Evolutionary conservation across 2,797 vertebrate genomes (phyloP).

Genomic region (Acrocephalus scirpaceus): DNA sequence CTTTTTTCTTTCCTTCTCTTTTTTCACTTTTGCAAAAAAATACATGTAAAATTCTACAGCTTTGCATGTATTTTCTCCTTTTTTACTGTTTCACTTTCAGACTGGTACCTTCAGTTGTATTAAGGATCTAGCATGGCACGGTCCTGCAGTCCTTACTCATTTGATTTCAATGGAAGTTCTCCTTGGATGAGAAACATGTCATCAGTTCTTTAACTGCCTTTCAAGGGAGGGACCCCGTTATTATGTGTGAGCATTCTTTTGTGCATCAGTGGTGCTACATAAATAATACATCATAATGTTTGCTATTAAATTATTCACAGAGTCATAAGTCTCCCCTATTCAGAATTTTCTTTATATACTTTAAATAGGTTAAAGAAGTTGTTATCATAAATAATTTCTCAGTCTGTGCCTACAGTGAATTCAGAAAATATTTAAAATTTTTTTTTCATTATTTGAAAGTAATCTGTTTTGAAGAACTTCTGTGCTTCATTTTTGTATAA

Average conservation of each 20-base stretch:
- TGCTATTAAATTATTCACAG: constrained; percentile 46
- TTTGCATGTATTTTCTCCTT: background rate
- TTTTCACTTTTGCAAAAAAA: background rate
- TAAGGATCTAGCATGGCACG: background rate
- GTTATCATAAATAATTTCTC: constrained; percentile 20
- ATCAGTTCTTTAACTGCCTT: background rate
- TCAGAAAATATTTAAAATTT: background rate
- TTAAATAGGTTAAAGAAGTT: constrained; percentile 39
- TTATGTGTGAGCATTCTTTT: background rate
- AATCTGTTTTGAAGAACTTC: background rate
- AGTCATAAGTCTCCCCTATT: background rate
- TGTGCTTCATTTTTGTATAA: background rate
- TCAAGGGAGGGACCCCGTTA: background rate
- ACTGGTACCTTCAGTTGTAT: background rate
- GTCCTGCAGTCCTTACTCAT: background rate
- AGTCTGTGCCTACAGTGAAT: background rate
- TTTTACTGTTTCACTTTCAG: background rate
- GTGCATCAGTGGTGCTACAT: background rate
- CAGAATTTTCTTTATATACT: background rate
- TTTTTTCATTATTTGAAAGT: constrained; percentile 7
- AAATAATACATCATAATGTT: constrained; percentile 52
- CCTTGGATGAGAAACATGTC: background rate
- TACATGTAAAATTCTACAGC: background rate
- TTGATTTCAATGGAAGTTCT: background rate
- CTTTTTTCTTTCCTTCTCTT: background rate